phyloP scores from a whole-genome alignment of 2,113 vertebrate genomes.

The Leptosomus discolor region DNA sequence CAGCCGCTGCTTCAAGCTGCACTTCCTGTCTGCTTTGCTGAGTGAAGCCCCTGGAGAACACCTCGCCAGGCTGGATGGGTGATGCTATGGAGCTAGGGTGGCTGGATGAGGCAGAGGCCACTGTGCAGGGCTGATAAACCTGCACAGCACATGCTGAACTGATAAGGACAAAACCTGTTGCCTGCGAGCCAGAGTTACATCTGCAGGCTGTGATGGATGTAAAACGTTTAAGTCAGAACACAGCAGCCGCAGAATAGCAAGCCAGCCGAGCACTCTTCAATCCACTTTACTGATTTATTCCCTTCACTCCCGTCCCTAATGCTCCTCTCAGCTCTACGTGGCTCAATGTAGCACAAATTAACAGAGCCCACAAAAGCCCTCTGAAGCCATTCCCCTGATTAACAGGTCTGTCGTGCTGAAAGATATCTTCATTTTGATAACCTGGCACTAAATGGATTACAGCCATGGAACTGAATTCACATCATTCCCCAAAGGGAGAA shows the following conservation, averaged over 20 bases:
- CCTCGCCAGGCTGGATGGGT: not conserved
- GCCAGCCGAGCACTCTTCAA: slow-evolving; percentile 26
- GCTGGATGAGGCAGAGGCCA: not conserved
- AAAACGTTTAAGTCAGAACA: slow-evolving; percentile 18
- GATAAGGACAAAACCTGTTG: slow-evolving; percentile 20
- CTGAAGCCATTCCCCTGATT: slow-evolving; percentile 60
- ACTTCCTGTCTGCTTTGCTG: not conserved
- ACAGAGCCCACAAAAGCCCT: slow-evolving; percentile 52
- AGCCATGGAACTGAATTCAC: not conserved
- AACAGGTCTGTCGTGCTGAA: slow-evolving; percentile 48
- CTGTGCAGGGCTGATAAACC: not conserved
- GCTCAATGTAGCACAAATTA: slow-evolving; percentile 55
- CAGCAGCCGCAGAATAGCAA: not conserved
- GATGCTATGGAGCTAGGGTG: fast-evolving
- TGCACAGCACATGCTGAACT: not conserved
- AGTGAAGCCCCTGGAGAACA: fast-evolving
- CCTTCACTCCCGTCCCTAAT: slow-evolving; percentile 14
- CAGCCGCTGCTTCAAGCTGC: not conserved
- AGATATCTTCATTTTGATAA: slow-evolving; percentile 65
- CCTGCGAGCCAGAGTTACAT: not conserved
- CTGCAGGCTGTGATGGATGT: slow-evolving; percentile 35
- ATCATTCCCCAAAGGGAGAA: slow-evolving; percentile 24
- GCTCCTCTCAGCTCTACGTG: slow-evolving; percentile 19
- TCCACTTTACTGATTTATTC: slow-evolving; percentile 50
- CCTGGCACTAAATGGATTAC: slow-evolving; percentile 54